Base-by-base conservation (phyloP, 2,888 invertebrate genomes). In the Harmothoe impar region DNA sequence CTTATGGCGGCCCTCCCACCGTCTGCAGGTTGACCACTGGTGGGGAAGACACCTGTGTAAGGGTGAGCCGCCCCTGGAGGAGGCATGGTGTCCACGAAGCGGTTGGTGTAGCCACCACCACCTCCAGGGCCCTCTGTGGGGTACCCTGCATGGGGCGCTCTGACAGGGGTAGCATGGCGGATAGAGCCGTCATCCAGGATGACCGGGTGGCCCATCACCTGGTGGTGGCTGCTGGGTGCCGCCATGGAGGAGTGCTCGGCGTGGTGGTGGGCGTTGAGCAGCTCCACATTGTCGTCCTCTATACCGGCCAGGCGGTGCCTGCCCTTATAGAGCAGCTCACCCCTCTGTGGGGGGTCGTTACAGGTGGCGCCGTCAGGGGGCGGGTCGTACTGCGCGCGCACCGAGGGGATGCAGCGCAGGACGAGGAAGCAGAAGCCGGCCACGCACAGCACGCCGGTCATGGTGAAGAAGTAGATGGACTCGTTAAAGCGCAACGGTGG, bases 161-260 rank as follows among this genome's bases (percentile, higher is more conserved):
- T 81, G 3, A 33, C 23, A 0, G 25, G 20, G 10, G 81, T 43
- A 35, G 25, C 52, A 25, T 92, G 92, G 12, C 91, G 51, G 17
- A 92, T 77, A 1, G 91, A 89, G 0, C 92, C 92, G 81, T 92
- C 91, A 35, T 91, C 92, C 23, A 92, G 90, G n/a, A 92, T 88
- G 62, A 77, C 33, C 0, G 89, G 68, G 33, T 89, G 68, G 7
- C 52, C 15, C 0, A 56, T 17, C 33, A 31, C 81, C 3, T 56
- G 52, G 52, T 10, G 33, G 52, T 10, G 33, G 62, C 20, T 62
- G 62, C 1, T 43, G 20, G 62, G 62, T 62, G 62, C n/a, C 62
- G 20, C n/a, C n/a, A 62, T 62, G 43, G 62, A 62, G 62, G 62
- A 43, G 62, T 43, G 25, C 35, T 62, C 51, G n/a, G n/a, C n/a